These are phyloP conservation scores for Hyperoplus immaculatus DNA, from an alignment of 2,797 vertebrate species.

Conservation along the genomic window DNA sequence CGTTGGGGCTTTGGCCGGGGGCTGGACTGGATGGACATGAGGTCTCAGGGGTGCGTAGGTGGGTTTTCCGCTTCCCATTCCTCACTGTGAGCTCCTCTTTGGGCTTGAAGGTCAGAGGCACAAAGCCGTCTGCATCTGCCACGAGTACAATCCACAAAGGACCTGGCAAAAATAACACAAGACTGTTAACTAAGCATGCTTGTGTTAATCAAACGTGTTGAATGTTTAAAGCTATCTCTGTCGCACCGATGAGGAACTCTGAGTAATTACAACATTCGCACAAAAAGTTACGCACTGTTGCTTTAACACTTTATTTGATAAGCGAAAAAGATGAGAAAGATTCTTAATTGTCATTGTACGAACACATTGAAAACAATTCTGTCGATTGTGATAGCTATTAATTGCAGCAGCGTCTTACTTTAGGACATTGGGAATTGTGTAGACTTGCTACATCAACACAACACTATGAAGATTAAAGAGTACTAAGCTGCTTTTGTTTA, in stretches of 20 bases:
- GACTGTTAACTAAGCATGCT: neutral
- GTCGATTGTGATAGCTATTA: neutral
- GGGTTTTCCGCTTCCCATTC: constrained; percentile 85
- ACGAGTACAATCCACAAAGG: constrained; percentile 93
- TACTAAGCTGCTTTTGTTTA: constrained; percentile 81
- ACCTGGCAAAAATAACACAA: constrained; percentile 78
- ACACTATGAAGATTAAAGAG: constrained; percentile 42
- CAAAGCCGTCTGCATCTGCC: constrained; percentile 91
- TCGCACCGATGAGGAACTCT: no score
- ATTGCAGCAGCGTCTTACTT: neutral
- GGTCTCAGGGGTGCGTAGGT: constrained; percentile 65
- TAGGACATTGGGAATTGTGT: neutral
- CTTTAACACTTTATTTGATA: no score
- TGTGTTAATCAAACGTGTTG: neutral
- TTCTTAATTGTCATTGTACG: no score
- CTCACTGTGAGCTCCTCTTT: constrained; percentile 89
- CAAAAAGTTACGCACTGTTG: no score
- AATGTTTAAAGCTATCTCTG: no score
- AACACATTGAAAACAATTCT: neutral
- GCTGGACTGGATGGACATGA: constrained; percentile 73
- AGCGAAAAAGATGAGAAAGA: no score
- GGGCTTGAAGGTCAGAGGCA: constrained; percentile 90
- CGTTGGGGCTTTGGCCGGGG: constrained; percentile 47
- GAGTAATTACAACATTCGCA: no score
- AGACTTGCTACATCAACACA: constrained; percentile 39